Percentiles rank a stretch among this genome's conserved stretches.
These are phyloP conservation scores for Drymodes brunneopygia DNA, from an alignment of 2,113 vertebrate genomes.

Conservation along the genomic window DNA sequence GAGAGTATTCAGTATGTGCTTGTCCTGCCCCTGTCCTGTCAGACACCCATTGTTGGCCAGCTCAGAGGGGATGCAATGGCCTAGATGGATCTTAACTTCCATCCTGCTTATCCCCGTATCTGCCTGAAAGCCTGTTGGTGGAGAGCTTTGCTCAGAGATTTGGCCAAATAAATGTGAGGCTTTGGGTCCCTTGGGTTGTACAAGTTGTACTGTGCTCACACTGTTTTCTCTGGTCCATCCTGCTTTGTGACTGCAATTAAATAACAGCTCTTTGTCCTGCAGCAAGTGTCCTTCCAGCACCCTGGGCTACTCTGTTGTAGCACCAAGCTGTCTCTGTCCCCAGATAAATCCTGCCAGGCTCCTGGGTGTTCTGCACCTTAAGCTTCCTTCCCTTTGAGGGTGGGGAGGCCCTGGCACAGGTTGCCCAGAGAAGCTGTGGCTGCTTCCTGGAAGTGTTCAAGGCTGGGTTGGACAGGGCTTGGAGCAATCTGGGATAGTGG, in stretches of 20 bases:
- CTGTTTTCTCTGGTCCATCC: neutral
- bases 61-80: neutral
- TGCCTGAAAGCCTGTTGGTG: neutral
- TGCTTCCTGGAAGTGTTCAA: neutral
- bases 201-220: neutral
- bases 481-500: rapidly evolving
- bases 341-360: neutral
- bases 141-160: neutral
- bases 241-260: neutral
- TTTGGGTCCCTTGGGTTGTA: neutral
- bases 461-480: neutral
- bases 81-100: neutral
- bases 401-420: neutral
- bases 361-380: neutral
- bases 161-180: neutral
- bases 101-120: neutral
- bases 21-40: neutral
- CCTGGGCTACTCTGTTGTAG: neutral
- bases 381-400: neutral
- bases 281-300: neutral
- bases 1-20: neutral
- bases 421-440: neutral
- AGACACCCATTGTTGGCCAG: neutral
- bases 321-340: neutral
- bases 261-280: neutral